Percentiles rank a stretch among this genome's conserved stretches.
These are phyloP conservation scores for Lutjanus argentimaculatus DNA, from an alignment of 2,797 vertebrate species.

Conservation along the genomic window DNA sequence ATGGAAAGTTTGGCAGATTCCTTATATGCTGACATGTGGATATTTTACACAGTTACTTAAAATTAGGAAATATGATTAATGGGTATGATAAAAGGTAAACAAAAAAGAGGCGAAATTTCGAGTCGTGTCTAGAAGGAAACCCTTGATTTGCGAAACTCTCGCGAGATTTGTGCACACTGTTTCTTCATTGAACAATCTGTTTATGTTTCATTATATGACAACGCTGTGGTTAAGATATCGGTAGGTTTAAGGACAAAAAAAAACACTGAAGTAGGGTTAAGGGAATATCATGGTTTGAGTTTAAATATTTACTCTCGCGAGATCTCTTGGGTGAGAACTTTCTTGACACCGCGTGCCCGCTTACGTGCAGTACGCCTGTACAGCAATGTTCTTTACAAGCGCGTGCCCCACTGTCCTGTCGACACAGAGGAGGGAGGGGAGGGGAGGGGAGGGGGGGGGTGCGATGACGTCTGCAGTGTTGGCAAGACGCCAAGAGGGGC, in stretches of 20 bases:
- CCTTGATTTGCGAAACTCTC: too few relatives aligned
- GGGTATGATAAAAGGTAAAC: not conserved
- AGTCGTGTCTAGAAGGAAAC: too few relatives aligned
- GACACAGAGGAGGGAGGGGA: too few relatives aligned
- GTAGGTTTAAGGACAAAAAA: too few relatives aligned
- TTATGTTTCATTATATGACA: too few relatives aligned
- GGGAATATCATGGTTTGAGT: too few relatives aligned
- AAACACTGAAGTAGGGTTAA: too few relatives aligned
- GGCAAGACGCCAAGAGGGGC: constrained; percentile 74
- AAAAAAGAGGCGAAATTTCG: not conserved
- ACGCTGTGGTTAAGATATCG: too few relatives aligned
- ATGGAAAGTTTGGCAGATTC: constrained; percentile 83
- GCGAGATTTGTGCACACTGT: too few relatives aligned
- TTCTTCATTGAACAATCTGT: too few relatives aligned
- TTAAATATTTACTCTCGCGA: too few relatives aligned
- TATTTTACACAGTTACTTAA: constrained; percentile 1
- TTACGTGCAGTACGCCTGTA: constrained; percentile 53
- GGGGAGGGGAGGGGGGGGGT: rapidly evolving
- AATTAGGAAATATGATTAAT: not conserved
- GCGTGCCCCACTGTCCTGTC: not conserved
- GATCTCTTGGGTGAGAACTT: not conserved
- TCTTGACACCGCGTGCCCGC: constrained; percentile 39
- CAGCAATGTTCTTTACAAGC: constrained; percentile 45
- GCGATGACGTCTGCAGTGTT: constrained; percentile 76
- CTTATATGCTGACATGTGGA: constrained; percentile 45